Conservation (phyloP, 30 jellyfish, hydroid and myxozoan genomes). For the Hydra vulgaris region DNA sequence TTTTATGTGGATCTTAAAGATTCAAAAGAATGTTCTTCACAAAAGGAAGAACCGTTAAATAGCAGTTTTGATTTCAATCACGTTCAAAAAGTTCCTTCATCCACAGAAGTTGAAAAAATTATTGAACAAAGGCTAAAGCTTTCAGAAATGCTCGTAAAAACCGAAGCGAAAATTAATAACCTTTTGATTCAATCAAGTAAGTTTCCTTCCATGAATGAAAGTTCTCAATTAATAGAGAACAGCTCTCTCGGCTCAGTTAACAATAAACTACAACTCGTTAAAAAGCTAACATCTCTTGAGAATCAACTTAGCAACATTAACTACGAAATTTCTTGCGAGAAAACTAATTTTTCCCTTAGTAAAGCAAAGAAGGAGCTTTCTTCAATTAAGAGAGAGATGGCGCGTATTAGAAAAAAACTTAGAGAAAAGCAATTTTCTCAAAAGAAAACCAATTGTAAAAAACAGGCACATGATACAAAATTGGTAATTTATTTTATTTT, state of each 20-base stretch:
- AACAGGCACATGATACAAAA: background rate
- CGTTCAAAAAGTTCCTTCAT: conserved; percentile 4
- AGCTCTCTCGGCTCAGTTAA: background rate
- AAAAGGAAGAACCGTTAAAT: too few species aligned
- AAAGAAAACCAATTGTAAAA: conserved; percentile 6
- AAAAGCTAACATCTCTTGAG: conserved; percentile 1
- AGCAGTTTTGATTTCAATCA: too few species aligned
- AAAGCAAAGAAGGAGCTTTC: background rate
- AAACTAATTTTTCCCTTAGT: too few species aligned
- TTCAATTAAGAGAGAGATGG: background rate
- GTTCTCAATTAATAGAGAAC: background rate
- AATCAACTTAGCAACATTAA: conserved; percentile 1
- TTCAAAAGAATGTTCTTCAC: too few species aligned
- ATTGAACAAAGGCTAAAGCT: background rate
- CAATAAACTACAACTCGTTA: background rate
- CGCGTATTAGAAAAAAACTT: background rate
- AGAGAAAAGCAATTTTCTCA: conserved; percentile 5
- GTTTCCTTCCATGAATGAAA: conserved; percentile 5
- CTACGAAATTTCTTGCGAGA: too few species aligned
- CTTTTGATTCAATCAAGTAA: conserved; percentile 11
- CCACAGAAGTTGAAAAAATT: background rate
- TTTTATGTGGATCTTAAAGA: too few species aligned
- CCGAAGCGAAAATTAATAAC: conserved; percentile 23
- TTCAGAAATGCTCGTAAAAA: conserved; percentile 9
- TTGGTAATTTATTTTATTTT: background rate